These are phyloP conservation scores for Plecturocebus donacophilus DNA, from an alignment of 2,113 vertebrate species.

Conservation along the genomic window DNA sequence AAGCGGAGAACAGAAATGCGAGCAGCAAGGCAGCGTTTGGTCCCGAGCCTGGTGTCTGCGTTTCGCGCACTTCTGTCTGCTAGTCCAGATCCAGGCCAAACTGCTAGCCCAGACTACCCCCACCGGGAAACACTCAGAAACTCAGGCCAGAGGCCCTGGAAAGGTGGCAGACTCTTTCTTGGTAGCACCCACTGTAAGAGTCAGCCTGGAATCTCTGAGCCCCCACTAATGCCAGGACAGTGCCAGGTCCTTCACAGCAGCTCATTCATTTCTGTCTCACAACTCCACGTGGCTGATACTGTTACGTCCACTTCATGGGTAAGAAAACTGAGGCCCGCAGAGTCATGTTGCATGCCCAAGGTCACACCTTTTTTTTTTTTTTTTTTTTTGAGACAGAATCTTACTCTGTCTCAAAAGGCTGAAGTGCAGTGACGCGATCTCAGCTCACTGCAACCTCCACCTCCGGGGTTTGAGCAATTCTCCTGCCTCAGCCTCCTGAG, in stretches of 20 bases:
- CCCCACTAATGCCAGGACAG: fast-evolving
- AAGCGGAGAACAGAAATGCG: background rate
- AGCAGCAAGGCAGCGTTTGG: fast-evolving
- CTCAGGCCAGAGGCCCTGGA: background rate
- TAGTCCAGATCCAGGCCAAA: fast-evolving
- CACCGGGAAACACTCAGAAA: background rate
- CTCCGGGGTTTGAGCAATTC: too few species aligned
- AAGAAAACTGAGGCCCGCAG: background rate
- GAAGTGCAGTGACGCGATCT: too few species aligned
- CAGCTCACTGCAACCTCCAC: too few species aligned
- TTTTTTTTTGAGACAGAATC: too few species aligned
- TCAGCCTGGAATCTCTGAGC: background rate
- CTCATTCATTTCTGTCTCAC: fast-evolving
- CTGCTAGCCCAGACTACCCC: fast-evolving
- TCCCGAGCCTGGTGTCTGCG: fast-evolving
- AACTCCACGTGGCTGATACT: fast-evolving
- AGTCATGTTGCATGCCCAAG: fast-evolving
- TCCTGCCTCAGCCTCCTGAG: too few species aligned
- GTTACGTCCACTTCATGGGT: fast-evolving
- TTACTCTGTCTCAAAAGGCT: too few species aligned
- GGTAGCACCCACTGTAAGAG: background rate
- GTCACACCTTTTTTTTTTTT: too few species aligned
- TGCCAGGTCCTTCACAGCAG: fast-evolving
- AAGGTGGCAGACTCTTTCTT: too few species aligned
- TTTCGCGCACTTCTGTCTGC: background rate